Base-by-base conservation (phyloP, 35 echinoderm and acorn worm genomes). In the Heliocidaris tuberculata region DNA sequence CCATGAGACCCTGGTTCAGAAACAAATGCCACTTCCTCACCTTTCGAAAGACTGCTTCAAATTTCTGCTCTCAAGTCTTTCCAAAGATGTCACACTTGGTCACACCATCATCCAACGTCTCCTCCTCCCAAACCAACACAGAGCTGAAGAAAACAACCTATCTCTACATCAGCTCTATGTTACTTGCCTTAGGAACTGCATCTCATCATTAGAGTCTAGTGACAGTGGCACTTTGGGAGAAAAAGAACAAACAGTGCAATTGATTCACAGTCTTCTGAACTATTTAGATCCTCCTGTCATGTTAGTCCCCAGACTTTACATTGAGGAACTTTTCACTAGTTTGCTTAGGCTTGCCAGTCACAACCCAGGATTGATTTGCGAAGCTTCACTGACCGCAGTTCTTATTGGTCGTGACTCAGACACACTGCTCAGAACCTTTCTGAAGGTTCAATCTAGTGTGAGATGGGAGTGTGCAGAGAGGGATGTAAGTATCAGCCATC, bases 121-220 rank as follows among this genome's bases (percentile, higher is more conserved):
- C 31, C 54, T 49, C 17, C 93, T 96, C 30, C 94, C 35, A 17
- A 85, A 56, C 27, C 92, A 94, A 86, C 19, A 35, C 6, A 47
- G 5, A 21, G 50, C 32, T 88, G 86, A 85, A 70, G 86, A 48
- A 48, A 94, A 96, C 88, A 98, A 98, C 85, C 86, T 94, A 65
- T 50, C 86, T 6, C 93, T 98, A 11, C 96, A 98, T 59, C 95
- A 96, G 92, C 7, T 96, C 12, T 97, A 98, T 59, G 85, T 95
- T 21, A 94, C 61, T 27, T 98, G 96, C 86, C 89, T 98, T 13
- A 94, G 19, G 48, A 95, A 98, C 17, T 56, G 88, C n/a, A 31
- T 98, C 31, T 27, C 92, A 61, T 94, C 89, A 24, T 61, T 98
- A 56, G 89, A 86, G 7, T 86, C 94, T 24, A 47, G 59, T 0